phyloP scores from a whole-genome alignment of 2,113 vertebrate genomes.

The Thomomys bottae region DNA sequence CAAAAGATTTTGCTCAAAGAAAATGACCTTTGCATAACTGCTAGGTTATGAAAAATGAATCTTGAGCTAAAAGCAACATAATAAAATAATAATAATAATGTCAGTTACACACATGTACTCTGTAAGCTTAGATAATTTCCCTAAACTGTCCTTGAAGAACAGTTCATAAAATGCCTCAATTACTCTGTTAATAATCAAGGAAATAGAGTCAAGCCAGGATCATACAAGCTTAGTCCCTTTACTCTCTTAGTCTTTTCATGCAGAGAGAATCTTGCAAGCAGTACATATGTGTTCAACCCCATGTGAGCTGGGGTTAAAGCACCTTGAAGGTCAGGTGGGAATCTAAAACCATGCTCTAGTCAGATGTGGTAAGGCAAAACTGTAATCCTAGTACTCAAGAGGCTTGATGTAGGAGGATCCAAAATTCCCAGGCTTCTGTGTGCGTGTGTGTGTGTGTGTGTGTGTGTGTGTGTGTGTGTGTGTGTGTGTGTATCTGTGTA shows the following conservation, averaged over 20 bases:
- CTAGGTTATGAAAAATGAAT: slow-evolving; percentile 29
- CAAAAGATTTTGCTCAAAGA: slow-evolving; percentile 44
- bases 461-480: too few relatives aligned
- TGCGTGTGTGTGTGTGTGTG: not conserved
- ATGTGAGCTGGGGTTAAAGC: not conserved
- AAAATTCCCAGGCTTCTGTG: too few relatives aligned
- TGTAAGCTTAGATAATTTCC: not conserved
- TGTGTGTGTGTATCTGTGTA: not conserved
- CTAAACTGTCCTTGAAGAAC: not conserved
- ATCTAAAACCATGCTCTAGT: not conserved
- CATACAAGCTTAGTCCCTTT: not conserved
- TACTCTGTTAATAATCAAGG: not conserved
- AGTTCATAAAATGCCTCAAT: not conserved
- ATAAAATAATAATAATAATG: not conserved
- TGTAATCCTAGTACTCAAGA: not conserved
- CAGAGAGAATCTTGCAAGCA: not conserved
- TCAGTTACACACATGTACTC: not conserved
- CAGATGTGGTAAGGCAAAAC: not conserved
- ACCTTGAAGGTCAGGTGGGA: not conserved
- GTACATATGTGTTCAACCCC: not conserved
- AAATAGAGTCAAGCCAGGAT: not conserved
- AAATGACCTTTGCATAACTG: slow-evolving; percentile 42
- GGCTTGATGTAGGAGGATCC: not conserved
- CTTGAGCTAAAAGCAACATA: slow-evolving; percentile 37
- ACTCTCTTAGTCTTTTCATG: not conserved